These are phyloP conservation scores for Phengaris alcon DNA, from an alignment of 2,888 invertebrate genomes.

Conservation along the genomic window DNA sequence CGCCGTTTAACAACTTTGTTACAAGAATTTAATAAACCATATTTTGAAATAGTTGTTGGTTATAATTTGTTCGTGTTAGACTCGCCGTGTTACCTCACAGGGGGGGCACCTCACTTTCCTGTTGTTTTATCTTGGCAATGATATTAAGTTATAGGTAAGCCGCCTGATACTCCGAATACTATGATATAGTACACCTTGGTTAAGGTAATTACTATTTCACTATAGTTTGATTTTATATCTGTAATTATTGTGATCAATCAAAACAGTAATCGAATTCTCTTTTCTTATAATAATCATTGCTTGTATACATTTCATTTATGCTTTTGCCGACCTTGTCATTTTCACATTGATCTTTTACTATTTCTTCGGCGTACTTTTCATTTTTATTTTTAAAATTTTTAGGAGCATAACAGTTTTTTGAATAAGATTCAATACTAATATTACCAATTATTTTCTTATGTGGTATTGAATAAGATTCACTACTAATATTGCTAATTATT, in stretches of 20 bases:
- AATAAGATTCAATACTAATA: neutral
- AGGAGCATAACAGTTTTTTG: neutral
- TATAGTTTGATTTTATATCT: neutral
- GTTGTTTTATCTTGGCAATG: neutral
- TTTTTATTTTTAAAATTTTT: neutral
- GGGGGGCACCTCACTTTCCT: too few relatives aligned
- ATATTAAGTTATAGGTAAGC: neutral
- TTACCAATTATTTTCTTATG: slow-evolving; percentile 1
- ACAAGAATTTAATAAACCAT: too few relatives aligned
- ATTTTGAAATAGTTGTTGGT: too few relatives aligned
- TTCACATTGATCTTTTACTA: neutral
- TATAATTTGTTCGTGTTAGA: too few relatives aligned
- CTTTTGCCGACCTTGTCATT: neutral
- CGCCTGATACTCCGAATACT: neutral
- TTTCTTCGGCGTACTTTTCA: neutral
- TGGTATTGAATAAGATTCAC: neutral
- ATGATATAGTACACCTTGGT: neutral
- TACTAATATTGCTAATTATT: neutral
- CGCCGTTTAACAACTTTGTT: too few relatives aligned
- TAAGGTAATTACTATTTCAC: neutral
- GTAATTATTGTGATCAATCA: neutral
- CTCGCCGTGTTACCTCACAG: too few relatives aligned
- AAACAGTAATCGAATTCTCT: neutral
- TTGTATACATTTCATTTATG: neutral
- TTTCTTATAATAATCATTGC: neutral